Conservation (phyloP, 2,113 vertebrate species). For the Columba livia region DNA sequence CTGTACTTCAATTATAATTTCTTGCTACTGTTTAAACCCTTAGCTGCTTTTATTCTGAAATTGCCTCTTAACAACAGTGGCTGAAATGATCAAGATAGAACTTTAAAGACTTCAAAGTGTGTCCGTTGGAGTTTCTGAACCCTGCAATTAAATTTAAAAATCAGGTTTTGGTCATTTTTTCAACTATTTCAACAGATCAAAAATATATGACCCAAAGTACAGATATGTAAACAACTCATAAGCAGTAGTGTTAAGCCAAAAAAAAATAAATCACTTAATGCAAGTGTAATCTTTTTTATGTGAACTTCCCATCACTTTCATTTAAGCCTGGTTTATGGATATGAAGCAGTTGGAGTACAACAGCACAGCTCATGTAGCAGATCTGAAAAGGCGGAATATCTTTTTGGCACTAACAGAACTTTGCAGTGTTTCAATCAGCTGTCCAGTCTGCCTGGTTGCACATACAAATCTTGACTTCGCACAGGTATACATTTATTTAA, state of each 20-base stretch:
- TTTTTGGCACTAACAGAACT: background rate
- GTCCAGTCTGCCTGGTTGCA: background rate
- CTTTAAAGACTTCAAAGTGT: background rate
- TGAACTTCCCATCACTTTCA: background rate
- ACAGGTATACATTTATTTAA: background rate
- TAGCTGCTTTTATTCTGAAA: constrained; percentile 25
- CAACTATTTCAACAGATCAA: background rate
- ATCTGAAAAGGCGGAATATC: background rate
- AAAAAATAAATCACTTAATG: background rate
- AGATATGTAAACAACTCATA: background rate
- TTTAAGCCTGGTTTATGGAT: background rate
- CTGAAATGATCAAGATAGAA: background rate
- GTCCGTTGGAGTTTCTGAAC: background rate
- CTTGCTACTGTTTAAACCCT: background rate
- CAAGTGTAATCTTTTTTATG: background rate
- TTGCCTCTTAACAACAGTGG: background rate
- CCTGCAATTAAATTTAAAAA: background rate
- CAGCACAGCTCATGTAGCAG: background rate
- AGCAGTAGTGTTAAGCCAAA: background rate
- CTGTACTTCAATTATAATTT: background rate
- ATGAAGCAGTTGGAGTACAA: background rate
- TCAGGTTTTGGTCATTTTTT: background rate
- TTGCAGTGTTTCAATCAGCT: background rate
- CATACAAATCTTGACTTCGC: background rate
- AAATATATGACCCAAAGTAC: background rate